A percentile compares a stretch with the other conserved stretches of the same genome.
Conservation (phyloP, 2,113 vertebrate species). For the Entosphenus tridentatus region DNA sequence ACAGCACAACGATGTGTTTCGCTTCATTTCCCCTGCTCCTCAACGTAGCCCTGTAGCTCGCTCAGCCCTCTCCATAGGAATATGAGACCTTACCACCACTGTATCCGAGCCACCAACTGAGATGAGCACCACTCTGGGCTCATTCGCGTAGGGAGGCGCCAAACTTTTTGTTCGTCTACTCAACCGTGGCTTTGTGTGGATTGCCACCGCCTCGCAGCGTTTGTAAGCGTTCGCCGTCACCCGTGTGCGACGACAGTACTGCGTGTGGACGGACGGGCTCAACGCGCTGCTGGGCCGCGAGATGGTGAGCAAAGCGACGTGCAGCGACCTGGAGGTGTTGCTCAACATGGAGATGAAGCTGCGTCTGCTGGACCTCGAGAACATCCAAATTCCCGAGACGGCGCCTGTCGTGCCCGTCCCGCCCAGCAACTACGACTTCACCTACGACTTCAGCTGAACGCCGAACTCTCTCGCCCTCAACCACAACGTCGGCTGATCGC, state of each 20-base stretch:
- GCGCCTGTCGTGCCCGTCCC: slow-evolving; percentile 58
- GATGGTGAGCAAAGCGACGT: slow-evolving; percentile 63
- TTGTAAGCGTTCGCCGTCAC: too few species aligned
- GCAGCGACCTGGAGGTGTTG: slow-evolving; percentile 69
- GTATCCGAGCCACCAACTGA: too few species aligned
- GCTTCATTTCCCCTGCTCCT: too few species aligned
- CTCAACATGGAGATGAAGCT: slow-evolving; percentile 93
- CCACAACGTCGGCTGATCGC: slow-evolving; percentile 12
- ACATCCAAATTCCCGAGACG: slow-evolving; percentile 49
- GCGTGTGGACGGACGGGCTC: slow-evolving; percentile 78
- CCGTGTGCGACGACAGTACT: slow-evolving; percentile 30
- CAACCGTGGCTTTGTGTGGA: too few species aligned
- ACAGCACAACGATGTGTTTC: too few species aligned
- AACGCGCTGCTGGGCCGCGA: slow-evolving; percentile 56
- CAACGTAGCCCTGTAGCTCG: too few species aligned
- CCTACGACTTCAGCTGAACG: slow-evolving; percentile 53
- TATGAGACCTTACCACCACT: too few species aligned
- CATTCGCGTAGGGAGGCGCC: too few species aligned
- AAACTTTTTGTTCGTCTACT: too few species aligned
- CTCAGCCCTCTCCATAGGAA: too few species aligned
- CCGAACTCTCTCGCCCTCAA: neutral
- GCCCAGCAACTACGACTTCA: slow-evolving; percentile 86
- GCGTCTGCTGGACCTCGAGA: slow-evolving; percentile 74
- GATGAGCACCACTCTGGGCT: too few species aligned
- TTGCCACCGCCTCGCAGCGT: too few species aligned